Base-by-base conservation (phyloP, 2,888 invertebrate species). In the Dexiosoma caninum region DNA sequence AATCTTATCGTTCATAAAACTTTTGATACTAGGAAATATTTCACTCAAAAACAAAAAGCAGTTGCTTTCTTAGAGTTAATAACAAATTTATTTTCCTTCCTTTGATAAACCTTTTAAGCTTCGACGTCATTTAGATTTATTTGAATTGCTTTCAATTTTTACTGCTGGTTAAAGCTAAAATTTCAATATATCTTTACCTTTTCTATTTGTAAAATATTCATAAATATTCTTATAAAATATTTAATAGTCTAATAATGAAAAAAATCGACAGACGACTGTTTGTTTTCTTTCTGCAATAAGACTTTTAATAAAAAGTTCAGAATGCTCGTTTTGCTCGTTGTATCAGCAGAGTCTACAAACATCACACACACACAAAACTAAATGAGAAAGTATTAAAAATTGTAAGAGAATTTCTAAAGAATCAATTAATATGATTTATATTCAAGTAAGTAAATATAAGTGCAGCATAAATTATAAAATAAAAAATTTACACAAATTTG, bases 391-490 rank as follows among this genome's bases (percentile, higher is more conserved):
- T 40, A 71, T 60, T 51, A 62, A 64, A n/a, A 53, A 40, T 57
- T 66, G 49, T 66, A 57, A 57, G 37, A 49, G 57, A 66, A 30
- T 23, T 44, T 32, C 46, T 66, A 57, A 66, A 74, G 55, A 74
- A 66, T 44, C 64, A 66, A 74, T 74, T 74, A 66, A 57, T 66
- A 30, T 74, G 46, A 6, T n/a, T 12, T 12, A 35, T 37, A n/a
- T 5, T 21, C 21, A 23, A 37, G 12, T 37, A 37, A 12, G 4
- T 37, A 1, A 37, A n/a, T 37, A 37, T 37, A 12, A 37, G 12
- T 37, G 35, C 12, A 37, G 4, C 35, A 37, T 37, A 37, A 37
- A 37, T 1, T n/a, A 37, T 37, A 37, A 37, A 37, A 2, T 37
- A 12, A 2, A 37, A 37, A 37, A 37, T 37, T n/a, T 10, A 5